A percentile compares a stretch with the other conserved stretches of the same genome.
phyloP scores from a whole-genome alignment of 2,113 vertebrate genomes.

The Asarcornis scutulata region DNA sequence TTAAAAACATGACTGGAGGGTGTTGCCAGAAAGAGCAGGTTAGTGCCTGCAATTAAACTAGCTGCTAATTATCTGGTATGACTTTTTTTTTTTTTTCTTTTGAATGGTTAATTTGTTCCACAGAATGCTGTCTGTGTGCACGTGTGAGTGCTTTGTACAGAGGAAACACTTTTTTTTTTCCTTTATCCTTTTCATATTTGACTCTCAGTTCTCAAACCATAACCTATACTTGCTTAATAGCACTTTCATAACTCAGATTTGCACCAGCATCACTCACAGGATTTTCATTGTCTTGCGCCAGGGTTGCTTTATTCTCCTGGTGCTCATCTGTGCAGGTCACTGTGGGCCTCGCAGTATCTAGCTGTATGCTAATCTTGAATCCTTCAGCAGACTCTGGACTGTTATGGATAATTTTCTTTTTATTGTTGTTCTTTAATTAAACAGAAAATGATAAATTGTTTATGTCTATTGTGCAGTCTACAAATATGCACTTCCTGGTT shows the following conservation, averaged over 20 bases:
- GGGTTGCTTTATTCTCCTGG: neutral
- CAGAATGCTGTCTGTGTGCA: neutral
- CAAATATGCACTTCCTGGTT: slow-evolving; percentile 67
- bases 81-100: neutral
- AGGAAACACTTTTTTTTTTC: neutral
- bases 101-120: neutral
- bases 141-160: neutral
- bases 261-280: neutral
- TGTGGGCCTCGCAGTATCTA: neutral
- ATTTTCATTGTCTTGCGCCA: neutral
- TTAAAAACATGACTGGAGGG: slow-evolving; percentile 24
- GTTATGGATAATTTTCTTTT: slow-evolving; percentile 61
- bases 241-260: neutral
- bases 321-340: slow-evolving; percentile 26
- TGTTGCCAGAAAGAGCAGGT: slow-evolving; percentile 14
- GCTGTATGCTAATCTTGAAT: slow-evolving; percentile 11
- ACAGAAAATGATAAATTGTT: slow-evolving; percentile 72
- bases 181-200: neutral
- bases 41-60: slow-evolving; percentile 26
- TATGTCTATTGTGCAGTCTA: slow-evolving; percentile 55
- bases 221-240: neutral
- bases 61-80: slow-evolving; percentile 5
- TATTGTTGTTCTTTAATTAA: slow-evolving; percentile 71
- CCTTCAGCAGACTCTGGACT: slow-evolving; percentile 10
- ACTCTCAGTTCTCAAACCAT: neutral